Evolutionary conservation across 2,888 invertebrate species (phyloP).

Genomic region (Molanna angustata): DNA sequence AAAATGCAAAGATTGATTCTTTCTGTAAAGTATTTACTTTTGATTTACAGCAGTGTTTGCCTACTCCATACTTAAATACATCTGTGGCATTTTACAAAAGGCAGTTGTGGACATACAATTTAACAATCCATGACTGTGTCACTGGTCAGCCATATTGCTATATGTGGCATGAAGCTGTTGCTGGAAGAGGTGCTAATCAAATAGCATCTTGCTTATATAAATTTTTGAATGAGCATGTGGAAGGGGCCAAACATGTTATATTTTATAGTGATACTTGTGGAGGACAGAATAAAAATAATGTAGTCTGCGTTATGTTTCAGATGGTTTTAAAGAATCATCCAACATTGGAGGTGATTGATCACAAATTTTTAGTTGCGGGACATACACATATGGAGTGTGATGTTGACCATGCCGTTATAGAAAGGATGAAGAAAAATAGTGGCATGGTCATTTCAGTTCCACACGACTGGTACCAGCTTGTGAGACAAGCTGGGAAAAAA

Average conservation of each 20-base stretch:
- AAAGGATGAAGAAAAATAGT: constrained; percentile 7
- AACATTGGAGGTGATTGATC: constrained; percentile 18
- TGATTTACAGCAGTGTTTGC: constrained; percentile 35
- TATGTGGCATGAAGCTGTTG: constrained; percentile 37
- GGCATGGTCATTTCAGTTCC: constrained; percentile 6
- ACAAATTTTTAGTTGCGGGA: constrained; percentile 20
- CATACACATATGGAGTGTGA: constrained; percentile 22
- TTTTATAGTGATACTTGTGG: constrained; percentile 1
- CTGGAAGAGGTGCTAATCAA: constrained; percentile 35
- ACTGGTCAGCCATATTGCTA: constrained; percentile 32
- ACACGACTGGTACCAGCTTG: constrained; percentile 19
- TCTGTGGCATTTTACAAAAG: constrained; percentile 37
- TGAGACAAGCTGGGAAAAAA: constrained; percentile 11
- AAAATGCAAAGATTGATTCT: constrained; percentile 1
- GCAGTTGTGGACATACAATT: constrained; percentile 36
- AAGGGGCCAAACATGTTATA: background rate
- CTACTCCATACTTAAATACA: constrained; percentile 35
- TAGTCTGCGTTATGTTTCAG: constrained; percentile 16
- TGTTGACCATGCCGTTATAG: constrained; percentile 2
- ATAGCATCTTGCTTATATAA: constrained; percentile 34
- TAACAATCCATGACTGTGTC: constrained; percentile 34
- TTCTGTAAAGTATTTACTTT: constrained; percentile 17
- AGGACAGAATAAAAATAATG: constrained; percentile 9
- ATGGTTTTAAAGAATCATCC: constrained; percentile 17
- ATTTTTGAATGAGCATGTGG: constrained; percentile 22